These are phyloP conservation scores for Cryptophagus acutangulus DNA, from an alignment of 2,888 invertebrate genomes.

Conservation along the genomic window DNA sequence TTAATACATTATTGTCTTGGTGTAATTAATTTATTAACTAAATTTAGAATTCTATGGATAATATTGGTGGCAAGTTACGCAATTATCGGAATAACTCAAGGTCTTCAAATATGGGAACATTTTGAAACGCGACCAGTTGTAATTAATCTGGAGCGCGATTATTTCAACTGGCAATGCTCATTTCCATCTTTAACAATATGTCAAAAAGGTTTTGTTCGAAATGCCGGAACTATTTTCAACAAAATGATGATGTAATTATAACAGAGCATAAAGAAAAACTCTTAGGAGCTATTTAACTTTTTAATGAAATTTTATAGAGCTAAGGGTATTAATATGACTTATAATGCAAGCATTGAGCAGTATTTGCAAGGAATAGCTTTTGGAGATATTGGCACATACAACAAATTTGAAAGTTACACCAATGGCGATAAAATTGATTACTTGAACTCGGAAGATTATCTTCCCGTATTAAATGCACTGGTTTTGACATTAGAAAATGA, in stretches of 20 bases:
- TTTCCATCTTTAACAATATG: conserved; percentile 42
- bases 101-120: conserved; percentile 29
- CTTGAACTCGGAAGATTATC: conserved; percentile 20
- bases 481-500: conserved; percentile 5
- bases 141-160: conserved; percentile 34
- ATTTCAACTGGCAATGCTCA: conserved; percentile 31
- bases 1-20: background rate
- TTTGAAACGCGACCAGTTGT: conserved; percentile 37
- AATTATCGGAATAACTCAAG: conserved; percentile 26
- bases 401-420: conserved; percentile 17
- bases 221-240: conserved; percentile 6
- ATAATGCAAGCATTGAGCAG: conserved; percentile 9
- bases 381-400: conserved; percentile 17
- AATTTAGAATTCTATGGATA: conserved; percentile 10
- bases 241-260: conserved; percentile 11
- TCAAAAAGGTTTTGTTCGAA: conserved; percentile 14
- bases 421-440: conserved; percentile 18
- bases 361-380: conserved; percentile 22
- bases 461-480: conserved; percentile 13
- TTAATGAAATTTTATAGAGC: too few species aligned
- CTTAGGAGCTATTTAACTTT: too few species aligned
- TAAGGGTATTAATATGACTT: conserved; percentile 4
- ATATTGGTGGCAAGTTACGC: conserved; percentile 35
- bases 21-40: background rate
- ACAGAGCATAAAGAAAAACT: too few species aligned